Evolutionary conservation across 2,797 vertebrate species (phyloP), one percentile per base, ranked within the genome.

Genomic region (Sebastes hubbsi): DNA sequence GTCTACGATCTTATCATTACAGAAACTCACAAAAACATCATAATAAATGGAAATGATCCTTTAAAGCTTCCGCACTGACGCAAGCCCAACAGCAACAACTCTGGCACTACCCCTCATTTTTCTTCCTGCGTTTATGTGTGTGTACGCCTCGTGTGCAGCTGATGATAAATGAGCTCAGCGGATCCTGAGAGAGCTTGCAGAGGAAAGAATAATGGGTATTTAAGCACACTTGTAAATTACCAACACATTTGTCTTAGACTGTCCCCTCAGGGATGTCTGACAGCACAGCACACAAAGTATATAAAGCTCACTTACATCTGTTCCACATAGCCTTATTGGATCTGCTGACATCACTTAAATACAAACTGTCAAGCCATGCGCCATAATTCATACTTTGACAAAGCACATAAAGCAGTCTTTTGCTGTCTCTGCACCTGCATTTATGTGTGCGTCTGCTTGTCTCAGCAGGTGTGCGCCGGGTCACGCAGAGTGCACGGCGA

Each of bases 221-320:
- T 95, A 94, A 95, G 94, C 94, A 94, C 93, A 92, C 92, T 95
- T 93, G 92, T 95, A 94, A 94, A 95, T 95, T 94, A 94, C 94
- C 93, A 92, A 92, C 92, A 92, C 92, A 92, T 94, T 93, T 92
- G 92, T 94, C 92, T 93, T 85, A 6, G 70, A 65, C 87, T 84
- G 89, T 90, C 90, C 90, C 91, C 91, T 88, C 16, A 80, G 91
- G 91, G 91, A 84, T 32, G 85, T 91, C 85, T 90, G 89, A 90
- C 89, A 88, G 88, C 86, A 20, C 86, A 68, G 86, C 91, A 88
- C 84, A 92, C 81, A 90, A 87, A 91, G 90, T 92, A 91, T 89
- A 92, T 90, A 89, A 91, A 93, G 91, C 92, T 88, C 81, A 76
- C 91, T 76, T 90, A 86, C 93, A 92, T 94, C 92, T 93, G 93